Percentiles rank a stretch among this genome's conserved stretches.
phyloP scores from a whole-genome alignment of 1,140 invertebrate genomes.

The Caenorhabditis remanei region DNA sequence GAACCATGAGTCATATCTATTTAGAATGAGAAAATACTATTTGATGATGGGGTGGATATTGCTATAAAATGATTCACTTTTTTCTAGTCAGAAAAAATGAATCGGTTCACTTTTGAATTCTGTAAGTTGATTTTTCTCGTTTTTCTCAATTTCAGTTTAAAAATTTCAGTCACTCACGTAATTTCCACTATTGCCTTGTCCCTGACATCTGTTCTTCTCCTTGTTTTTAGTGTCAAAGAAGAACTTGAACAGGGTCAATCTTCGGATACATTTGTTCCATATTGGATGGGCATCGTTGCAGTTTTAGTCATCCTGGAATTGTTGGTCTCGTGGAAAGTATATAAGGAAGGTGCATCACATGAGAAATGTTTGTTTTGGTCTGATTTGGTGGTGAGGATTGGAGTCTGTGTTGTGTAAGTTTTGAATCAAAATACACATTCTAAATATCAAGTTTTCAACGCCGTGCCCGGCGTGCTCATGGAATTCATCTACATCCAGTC shows the following conservation, averaged over 20 bases:
- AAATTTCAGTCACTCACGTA: not conserved
- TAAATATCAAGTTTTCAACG: not conserved
- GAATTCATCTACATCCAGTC: not conserved
- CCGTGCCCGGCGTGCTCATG: not conserved
- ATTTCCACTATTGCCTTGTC: not conserved
- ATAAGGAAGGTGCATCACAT: not conserved
- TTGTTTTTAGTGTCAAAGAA: not conserved
- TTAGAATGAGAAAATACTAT: too few species aligned
- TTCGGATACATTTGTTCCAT: not conserved
- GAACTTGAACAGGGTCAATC: not conserved
- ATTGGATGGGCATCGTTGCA: not conserved
- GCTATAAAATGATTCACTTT: too few species aligned
- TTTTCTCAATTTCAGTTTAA: not conserved
- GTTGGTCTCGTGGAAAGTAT: not conserved
- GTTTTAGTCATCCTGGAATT: not conserved
- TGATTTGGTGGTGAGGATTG: not conserved
- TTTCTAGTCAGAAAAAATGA: too few species aligned
- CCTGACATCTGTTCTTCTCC: not conserved
- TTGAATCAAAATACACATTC: not conserved
- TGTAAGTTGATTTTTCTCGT: not conserved
- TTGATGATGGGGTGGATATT: too few species aligned
- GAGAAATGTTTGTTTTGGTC: not conserved
- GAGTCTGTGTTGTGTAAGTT: not conserved
- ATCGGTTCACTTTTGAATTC: not conserved
- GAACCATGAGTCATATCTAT: not conserved